Percentiles rank a stretch among this genome's conserved stretches.
Conservation (phyloP, 2,797 vertebrate genomes). For the Molossus alvarezi region DNA sequence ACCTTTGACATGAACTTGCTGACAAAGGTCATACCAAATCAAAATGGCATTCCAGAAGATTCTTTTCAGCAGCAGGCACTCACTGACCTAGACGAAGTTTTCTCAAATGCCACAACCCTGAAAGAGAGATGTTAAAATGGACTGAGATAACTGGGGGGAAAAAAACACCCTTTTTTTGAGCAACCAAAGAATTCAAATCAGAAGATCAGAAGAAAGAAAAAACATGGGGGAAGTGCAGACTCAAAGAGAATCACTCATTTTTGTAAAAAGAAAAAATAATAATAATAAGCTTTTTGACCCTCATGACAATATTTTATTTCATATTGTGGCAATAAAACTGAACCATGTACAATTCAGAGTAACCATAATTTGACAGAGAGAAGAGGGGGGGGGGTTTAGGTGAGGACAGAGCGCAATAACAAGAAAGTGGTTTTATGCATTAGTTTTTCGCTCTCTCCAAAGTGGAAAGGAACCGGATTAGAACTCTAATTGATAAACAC, state of each 20-base stretch:
- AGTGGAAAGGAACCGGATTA: fast-evolving
- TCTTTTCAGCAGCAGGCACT: constrained; percentile 88
- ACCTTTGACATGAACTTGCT: constrained; percentile 81
- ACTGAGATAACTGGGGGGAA: constrained; percentile 86
- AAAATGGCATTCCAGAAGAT: constrained; percentile 89
- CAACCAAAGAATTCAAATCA: constrained; percentile 87
- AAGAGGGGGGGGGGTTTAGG: not conserved
- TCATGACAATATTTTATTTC: constrained; percentile 73
- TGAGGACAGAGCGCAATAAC: fast-evolving
- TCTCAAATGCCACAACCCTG: constrained; percentile 86
- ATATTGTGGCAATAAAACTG: constrained; percentile 72
- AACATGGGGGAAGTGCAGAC: constrained; percentile 70
- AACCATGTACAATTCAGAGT: constrained; percentile 60
- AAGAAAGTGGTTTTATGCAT: not conserved
- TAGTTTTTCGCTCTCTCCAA: not conserved
- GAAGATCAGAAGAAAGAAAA: constrained; percentile 85
- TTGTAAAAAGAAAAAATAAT: not conserved
- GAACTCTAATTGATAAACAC: fast-evolving
- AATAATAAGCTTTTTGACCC: constrained; percentile 59
- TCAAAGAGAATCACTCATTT: constrained; percentile 71
- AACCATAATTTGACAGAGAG: not conserved
- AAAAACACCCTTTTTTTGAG: constrained; percentile 24
- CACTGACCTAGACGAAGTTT: constrained; percentile 88
- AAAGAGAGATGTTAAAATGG: constrained; percentile 80
- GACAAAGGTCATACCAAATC: constrained; percentile 84